A percentile compares a stretch with the other conserved stretches of the same genome.
These are phyloP conservation scores for Neodiprion fabricii DNA, from an alignment of 1,140 invertebrate genomes.

Conservation along the genomic window DNA sequence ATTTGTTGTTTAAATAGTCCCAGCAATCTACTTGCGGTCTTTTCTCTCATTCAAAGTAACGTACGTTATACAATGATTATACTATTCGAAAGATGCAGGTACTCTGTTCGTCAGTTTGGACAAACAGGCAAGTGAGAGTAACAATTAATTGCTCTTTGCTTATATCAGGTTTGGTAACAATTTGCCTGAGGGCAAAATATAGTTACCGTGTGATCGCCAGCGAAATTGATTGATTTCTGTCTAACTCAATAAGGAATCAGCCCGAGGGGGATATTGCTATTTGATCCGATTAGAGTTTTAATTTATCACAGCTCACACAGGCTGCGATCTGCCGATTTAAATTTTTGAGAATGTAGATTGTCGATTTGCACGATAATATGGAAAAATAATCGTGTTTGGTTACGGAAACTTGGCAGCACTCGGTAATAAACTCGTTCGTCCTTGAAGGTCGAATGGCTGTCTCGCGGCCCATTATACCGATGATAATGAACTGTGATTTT, in stretches of 20 bases:
- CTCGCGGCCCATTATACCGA: not conserved
- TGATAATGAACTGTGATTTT: slow-evolving; percentile 3
- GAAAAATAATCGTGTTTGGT: not conserved
- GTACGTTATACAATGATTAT: no score
- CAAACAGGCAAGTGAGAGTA: no score
- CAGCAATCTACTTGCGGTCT: no score
- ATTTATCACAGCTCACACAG: not conserved
- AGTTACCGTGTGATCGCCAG: not conserved
- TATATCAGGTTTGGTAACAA: not conserved
- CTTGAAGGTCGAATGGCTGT: not conserved
- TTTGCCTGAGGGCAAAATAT: not conserved
- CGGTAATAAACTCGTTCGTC: not conserved
- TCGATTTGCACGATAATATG: not conserved
- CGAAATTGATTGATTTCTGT: slow-evolving; percentile 1
- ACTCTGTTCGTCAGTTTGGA: no score
- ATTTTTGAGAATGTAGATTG: not conserved
- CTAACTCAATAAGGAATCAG: not conserved
- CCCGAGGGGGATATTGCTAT: not conserved
- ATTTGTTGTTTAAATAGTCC: no score
- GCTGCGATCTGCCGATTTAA: not conserved
- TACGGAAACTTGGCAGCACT: not conserved
- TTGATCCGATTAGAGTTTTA: not conserved
- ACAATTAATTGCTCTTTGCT: no score
- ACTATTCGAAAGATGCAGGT: no score
- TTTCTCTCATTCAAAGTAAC: no score